A percentile compares a stretch with the other conserved stretches of the same genome.
These are phyloP conservation scores for Nothocercus julius DNA, from an alignment of 2,113 vertebrate species.

Conservation along the genomic window DNA sequence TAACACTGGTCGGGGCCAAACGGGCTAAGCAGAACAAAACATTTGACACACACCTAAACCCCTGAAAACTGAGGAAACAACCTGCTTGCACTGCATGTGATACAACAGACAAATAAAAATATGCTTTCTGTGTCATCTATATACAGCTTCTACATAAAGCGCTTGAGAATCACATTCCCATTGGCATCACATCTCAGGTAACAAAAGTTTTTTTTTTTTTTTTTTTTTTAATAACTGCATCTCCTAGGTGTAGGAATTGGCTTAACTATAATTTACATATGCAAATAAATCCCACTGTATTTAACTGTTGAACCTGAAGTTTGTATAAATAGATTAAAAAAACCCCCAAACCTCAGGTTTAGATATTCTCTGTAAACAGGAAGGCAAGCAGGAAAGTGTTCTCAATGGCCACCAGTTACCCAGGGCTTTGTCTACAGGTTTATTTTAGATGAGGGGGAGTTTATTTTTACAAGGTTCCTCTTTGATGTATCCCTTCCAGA, in stretches of 20 bases:
- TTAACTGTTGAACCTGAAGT: not conserved
- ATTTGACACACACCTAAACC: not conserved
- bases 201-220: not conserved
- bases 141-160: not conserved
- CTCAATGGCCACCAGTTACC: not conserved
- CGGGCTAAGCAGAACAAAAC: not conserved
- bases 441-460: not conserved
- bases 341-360: not conserved
- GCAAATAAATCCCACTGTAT: not conserved
- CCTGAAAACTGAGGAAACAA: not conserved
- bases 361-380: not conserved
- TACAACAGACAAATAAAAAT: not conserved
- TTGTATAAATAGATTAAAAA: not conserved
- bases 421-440: slow-evolving; percentile 10
- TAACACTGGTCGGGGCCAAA: not conserved
- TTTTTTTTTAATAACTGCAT: not conserved
- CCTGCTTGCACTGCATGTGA: not conserved
- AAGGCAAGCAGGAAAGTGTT: not conserved
- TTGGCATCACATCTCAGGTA: not conserved
- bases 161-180: not conserved
- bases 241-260: not conserved
- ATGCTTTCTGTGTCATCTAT: not conserved
- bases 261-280: not conserved
- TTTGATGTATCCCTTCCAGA: not conserved
- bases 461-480: not conserved